Evolutionary conservation across 2,113 vertebrate species (phyloP).

Genomic region (Erythrocebus patas): DNA sequence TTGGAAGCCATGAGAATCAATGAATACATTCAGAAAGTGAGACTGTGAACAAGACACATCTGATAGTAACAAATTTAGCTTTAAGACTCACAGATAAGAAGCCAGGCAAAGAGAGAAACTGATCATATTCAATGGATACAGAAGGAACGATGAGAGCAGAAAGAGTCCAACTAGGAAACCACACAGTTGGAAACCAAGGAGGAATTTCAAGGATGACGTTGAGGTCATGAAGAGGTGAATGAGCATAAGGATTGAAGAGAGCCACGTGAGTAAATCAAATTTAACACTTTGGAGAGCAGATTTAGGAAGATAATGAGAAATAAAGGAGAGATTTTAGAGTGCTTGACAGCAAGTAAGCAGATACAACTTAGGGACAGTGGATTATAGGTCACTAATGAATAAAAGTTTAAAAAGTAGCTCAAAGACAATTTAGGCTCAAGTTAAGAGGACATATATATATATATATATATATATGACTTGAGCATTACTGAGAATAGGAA

Average conservation of each 20-base stretch:
- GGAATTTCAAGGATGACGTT: neutral
- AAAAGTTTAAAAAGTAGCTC: neutral
- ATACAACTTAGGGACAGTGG: neutral
- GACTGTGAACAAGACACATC: rapidly evolving
- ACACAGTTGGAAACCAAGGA: neutral
- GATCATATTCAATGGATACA: neutral
- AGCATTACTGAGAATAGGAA: neutral
- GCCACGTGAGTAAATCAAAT: neutral
- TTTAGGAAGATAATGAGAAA: neutral
- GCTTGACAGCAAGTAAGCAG: neutral
- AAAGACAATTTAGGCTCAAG: neutral
- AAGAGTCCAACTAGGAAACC: neutral
- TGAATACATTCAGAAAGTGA: neutral
- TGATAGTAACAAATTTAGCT: neutral
- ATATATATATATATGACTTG: neutral
- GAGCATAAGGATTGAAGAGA: neutral
- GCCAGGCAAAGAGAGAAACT: neutral
- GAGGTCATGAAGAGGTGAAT: neutral
- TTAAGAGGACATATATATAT: neutral
- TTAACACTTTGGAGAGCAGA: neutral
- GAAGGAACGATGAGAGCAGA: rapidly evolving
- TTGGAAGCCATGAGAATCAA: neutral
- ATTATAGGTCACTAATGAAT: neutral
- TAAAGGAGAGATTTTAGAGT: neutral
- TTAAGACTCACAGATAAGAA: neutral